phyloP scores from a whole-genome alignment of 2,797 vertebrate genomes.

The Eulemur coronatus region DNA sequence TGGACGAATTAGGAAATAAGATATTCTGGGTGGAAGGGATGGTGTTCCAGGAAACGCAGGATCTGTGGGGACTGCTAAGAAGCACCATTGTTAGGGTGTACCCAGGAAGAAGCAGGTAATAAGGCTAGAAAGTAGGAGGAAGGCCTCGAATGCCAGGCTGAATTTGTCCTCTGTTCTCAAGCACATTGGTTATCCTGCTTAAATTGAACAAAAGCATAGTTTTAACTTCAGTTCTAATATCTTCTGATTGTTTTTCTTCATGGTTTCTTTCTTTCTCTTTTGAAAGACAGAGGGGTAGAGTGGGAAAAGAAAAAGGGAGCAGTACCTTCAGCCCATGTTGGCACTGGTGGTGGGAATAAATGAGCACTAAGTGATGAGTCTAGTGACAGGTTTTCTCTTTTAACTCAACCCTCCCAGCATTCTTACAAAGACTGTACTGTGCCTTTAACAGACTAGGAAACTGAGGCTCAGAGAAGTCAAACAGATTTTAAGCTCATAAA shows the following conservation, averaged over 20 bases:
- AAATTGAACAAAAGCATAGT: background rate
- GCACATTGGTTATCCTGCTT: background rate
- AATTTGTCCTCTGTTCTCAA: background rate
- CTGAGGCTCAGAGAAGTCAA: slow-evolving; percentile 2
- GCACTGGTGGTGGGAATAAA: background rate
- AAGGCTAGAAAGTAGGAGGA: background rate
- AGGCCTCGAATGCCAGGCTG: background rate
- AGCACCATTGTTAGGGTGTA: background rate
- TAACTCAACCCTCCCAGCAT: background rate
- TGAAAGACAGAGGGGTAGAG: background rate
- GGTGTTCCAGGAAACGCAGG: background rate
- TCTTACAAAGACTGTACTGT: background rate
- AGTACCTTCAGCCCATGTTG: background rate
- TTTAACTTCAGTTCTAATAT: background rate
- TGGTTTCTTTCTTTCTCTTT: background rate
- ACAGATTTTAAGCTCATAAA: background rate
- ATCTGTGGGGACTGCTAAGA: background rate
- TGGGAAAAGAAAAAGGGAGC: background rate
- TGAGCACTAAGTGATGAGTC: background rate
- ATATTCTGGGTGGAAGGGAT: background rate
- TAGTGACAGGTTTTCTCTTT: background rate
- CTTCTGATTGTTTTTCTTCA: background rate
- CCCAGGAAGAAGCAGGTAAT: background rate
- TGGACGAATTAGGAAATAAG: background rate
- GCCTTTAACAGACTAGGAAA: slow-evolving; percentile 18